Conservation (phyloP, 1,140 invertebrate genomes). For the Cyrtorhinus lividipennis region DNA sequence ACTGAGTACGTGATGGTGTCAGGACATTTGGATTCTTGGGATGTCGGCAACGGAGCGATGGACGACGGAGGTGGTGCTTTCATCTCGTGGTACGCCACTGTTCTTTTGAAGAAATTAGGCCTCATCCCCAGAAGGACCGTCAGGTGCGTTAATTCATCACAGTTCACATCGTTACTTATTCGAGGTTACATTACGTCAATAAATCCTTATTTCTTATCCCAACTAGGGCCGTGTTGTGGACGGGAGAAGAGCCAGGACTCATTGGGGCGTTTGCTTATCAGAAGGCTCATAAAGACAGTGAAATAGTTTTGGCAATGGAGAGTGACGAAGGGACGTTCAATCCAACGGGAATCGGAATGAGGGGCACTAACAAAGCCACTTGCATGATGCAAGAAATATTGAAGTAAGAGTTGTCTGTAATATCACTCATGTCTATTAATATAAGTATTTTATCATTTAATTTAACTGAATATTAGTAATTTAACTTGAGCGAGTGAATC, state of each 20-base stretch:
- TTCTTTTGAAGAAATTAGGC: slow-evolving; percentile 49
- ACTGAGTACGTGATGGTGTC: slow-evolving; percentile 61
- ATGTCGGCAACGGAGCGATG: slow-evolving; percentile 77
- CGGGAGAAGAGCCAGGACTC: slow-evolving; percentile 61
- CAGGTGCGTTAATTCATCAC: too few relatives aligned
- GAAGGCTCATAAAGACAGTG: slow-evolving; percentile 39
- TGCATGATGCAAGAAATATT: slow-evolving; percentile 50
- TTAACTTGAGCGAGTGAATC: too few relatives aligned
- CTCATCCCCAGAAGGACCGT: slow-evolving; percentile 56
- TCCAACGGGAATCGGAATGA: slow-evolving; percentile 46
- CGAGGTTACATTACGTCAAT: too few relatives aligned
- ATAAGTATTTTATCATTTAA: too few relatives aligned
- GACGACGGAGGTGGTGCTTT: slow-evolving; percentile 74
- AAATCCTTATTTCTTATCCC: too few relatives aligned
- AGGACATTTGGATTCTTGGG: slow-evolving; percentile 80
- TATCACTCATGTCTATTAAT: too few relatives aligned
- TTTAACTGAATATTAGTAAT: too few relatives aligned
- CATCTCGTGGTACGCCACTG: slow-evolving; percentile 60
- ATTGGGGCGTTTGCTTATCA: slow-evolving; percentile 50
- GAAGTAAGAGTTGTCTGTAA: too few relatives aligned
- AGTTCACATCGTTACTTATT: too few relatives aligned
- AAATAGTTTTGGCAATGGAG: slow-evolving; percentile 62
- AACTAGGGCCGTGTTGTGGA: slow-evolving; percentile 66
- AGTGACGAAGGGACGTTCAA: slow-evolving; percentile 69
- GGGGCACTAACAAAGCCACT: slow-evolving; percentile 38